phyloP scores from a whole-genome alignment of 2,113 vertebrate species.

The Pongo abelii region DNA sequence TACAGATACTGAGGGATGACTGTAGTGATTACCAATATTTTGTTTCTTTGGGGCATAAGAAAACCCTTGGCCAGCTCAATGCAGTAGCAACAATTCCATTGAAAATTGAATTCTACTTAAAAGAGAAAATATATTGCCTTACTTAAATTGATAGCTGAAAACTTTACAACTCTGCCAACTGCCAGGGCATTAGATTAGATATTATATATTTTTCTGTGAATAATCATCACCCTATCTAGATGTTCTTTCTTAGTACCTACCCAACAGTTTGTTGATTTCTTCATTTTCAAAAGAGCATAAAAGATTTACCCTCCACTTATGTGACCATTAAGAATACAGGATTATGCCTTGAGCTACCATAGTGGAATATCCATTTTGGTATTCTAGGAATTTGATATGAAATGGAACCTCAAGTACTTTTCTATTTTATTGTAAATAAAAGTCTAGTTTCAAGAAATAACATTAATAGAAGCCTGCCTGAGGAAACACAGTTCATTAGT shows the following conservation, averaged over 20 bases:
- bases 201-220: background rate
- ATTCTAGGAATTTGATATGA: constrained; percentile 14
- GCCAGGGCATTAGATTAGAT: background rate
- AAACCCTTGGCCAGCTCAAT: background rate
- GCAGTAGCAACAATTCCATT: background rate
- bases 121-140: constrained; percentile 26
- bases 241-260: background rate
- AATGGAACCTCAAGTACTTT: background rate
- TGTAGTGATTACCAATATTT: constrained; percentile 40
- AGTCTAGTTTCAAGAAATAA: background rate
- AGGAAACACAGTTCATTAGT: background rate
- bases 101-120: constrained; percentile 45
- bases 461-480: background rate
- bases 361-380: background rate
- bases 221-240: background rate
- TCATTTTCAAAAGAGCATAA: constrained; percentile 4
- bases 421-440: background rate
- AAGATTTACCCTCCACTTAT: background rate
- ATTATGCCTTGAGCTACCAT: constrained; percentile 18
- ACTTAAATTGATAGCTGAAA: constrained; percentile 23
- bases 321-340: background rate
- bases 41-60: constrained; percentile 26
- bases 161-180: background rate
- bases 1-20: background rate
- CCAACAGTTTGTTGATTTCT: background rate